These are phyloP conservation scores for Psettodes erumei DNA, from an alignment of 2,113 vertebrate species.

Conservation along the genomic window DNA sequence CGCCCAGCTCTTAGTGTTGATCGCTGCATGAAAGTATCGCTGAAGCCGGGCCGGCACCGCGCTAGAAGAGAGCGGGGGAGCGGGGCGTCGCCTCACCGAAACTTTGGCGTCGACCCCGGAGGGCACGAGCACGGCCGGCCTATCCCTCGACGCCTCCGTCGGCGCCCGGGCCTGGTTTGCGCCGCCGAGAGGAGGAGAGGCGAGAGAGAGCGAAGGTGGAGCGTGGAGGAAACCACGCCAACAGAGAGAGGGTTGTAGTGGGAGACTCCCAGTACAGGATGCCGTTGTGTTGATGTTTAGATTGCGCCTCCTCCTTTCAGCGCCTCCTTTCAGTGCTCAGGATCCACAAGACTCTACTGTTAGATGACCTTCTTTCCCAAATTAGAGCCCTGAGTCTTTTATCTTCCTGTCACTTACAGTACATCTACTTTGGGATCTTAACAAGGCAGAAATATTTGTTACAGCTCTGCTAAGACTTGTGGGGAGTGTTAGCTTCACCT, in stretches of 20 bases:
- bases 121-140: conserved; percentile 22
- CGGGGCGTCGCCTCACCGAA: conserved; percentile 15
- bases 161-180: conserved; percentile 2
- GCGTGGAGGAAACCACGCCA: not conserved
- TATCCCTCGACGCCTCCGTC: conserved; percentile 55
- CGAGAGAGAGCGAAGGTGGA: not conserved
- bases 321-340: not conserved
- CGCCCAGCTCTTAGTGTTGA: conserved; percentile 44
- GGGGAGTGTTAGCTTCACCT: not conserved
- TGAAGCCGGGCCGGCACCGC: conserved; percentile 21
- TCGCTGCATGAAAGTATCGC: conserved; percentile 31
- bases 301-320: conserved; percentile 32
- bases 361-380: not conserved
- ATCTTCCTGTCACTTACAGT: conserved; percentile 1
- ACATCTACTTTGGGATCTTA: not conserved
- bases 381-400: conserved; percentile 23
- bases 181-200: not conserved
- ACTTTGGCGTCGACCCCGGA: conserved; percentile 55
- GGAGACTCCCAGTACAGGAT: conserved; percentile 51
- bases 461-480: not conserved
- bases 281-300: conserved; percentile 31
- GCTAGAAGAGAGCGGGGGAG: conserved; percentile 16
- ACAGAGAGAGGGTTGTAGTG: conserved; percentile 28
- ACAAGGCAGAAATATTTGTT: not conserved
- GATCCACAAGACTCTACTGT: conserved; percentile 21